Base-by-base conservation (phyloP, 2,113 vertebrate genomes). In the Trogon surrucura region DNA sequence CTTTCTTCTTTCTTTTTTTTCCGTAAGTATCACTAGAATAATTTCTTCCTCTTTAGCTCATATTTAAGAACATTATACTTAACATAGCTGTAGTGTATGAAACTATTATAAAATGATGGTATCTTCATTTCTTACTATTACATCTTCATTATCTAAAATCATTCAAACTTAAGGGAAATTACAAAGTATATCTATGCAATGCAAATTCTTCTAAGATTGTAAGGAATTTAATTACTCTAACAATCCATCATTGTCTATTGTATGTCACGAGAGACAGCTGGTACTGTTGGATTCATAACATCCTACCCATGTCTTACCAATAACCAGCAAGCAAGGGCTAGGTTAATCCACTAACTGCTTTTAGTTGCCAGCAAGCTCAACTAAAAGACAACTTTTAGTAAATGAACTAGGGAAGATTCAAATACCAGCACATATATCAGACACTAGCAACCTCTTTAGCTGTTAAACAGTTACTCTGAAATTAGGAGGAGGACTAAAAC, bases 111-210 rank as follows among this genome's bases (percentile, higher is more conserved):
- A 36, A 95, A 72, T 47, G 2, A 88, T 48, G 29, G 32, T 54
- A 36, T 69, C 58, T 85, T 88, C 54, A 69, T 13, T 47, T 89
- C n/a, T 89, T 44, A 38, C 50, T 69, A 45, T 74, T 79, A 61
- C 8, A 34, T 36, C 54, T 77, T 91, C 47, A 66, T 77, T 82
- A 89, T 20, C 45, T 69, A 91, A 94, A 92, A 80, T 72, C 91
- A 88, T 73, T 89, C 47, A 91, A 89, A 94, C 26, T 78, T 78
- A 70, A 57, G 69, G 54, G 74, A 88, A 94, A 93, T 85, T 77
- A 69, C 27, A 58, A 80, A 82, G 45, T 70, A 50, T 83, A 62
- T 65, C 50, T 38, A 38, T 80, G 57, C 41, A 86, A 89, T 2
- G 5, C 61, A 80, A 54, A 65, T 30, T 30, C 38, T 87, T 87